phyloP scores from a whole-genome alignment of 2,113 vertebrate species.

The Arvicanthis niloticus region DNA sequence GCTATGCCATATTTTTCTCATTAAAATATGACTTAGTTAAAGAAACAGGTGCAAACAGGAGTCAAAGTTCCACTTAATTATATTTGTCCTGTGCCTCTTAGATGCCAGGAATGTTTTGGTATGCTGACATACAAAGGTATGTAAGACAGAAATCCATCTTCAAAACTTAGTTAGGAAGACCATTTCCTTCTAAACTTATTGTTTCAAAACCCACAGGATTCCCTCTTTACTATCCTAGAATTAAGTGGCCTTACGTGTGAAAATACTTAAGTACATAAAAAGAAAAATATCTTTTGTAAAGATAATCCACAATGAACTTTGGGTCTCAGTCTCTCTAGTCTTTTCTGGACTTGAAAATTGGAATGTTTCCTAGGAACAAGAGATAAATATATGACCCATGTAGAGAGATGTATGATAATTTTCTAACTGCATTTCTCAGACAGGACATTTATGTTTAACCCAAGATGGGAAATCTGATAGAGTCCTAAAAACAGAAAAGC shows the following conservation, averaged over 20 bases:
- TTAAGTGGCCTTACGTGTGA: background rate
- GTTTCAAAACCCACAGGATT: background rate
- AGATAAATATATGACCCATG: background rate
- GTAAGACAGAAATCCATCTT: background rate
- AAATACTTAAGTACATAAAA: background rate
- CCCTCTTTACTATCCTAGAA: background rate
- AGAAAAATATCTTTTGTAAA: background rate
- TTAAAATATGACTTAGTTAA: background rate
- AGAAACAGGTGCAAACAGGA: background rate
- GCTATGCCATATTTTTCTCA: background rate
- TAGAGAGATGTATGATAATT: background rate
- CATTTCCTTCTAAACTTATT: background rate
- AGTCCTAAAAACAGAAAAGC: background rate
- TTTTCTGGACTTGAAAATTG: constrained; percentile 35
- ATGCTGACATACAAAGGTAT: background rate
- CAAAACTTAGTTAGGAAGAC: background rate
- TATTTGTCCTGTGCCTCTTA: background rate
- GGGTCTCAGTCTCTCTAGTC: background rate
- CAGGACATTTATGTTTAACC: background rate
- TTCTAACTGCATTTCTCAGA: background rate
- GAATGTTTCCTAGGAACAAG: background rate
- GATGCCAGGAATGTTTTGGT: background rate
- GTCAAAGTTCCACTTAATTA: background rate
- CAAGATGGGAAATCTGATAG: background rate
- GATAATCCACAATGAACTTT: background rate